Evolutionary conservation across 2,797 vertebrate genomes (phyloP).

Genomic region (Propithecus perrieri): DNA sequence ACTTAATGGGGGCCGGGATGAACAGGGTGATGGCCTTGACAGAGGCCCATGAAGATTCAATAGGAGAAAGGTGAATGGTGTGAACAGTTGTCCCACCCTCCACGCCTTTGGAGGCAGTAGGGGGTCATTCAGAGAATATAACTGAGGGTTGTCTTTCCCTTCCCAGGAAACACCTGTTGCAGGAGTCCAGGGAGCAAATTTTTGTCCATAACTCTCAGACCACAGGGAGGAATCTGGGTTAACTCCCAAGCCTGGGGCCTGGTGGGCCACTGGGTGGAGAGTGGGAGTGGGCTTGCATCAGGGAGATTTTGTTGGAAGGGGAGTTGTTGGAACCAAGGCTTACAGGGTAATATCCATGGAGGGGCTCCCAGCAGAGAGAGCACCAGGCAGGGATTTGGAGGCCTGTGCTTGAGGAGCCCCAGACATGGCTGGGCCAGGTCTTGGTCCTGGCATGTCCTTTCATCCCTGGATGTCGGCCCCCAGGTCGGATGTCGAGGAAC

Average conservation of each 20-base stretch:
- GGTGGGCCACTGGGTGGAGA: not conserved
- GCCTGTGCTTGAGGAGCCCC: not conserved
- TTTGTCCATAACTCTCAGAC: not conserved
- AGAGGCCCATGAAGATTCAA: not conserved
- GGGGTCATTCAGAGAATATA: not conserved
- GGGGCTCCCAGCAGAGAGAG: not conserved
- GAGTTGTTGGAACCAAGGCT: not conserved
- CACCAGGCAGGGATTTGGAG: not conserved
- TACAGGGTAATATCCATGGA: not conserved
- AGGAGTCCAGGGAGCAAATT: not conserved
- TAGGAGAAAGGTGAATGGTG: not conserved
- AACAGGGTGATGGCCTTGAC: not conserved
- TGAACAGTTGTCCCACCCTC: not conserved
- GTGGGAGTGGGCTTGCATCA: not conserved
- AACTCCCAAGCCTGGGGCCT: not conserved
- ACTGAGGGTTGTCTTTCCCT: not conserved
- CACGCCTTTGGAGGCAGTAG: not conserved
- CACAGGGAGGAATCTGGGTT: not conserved
- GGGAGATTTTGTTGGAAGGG: not conserved
- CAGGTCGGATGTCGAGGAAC: constrained; percentile 26
- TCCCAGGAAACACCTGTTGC: not conserved
- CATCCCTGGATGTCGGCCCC: not conserved
- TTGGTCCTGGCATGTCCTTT: not conserved
- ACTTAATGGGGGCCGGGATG: not conserved
- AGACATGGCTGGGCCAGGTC: not conserved